A percentile compares a stretch with the other conserved stretches of the same genome.
Conservation (phyloP, 2,113 vertebrate species). For the Podarcis cretensis region DNA sequence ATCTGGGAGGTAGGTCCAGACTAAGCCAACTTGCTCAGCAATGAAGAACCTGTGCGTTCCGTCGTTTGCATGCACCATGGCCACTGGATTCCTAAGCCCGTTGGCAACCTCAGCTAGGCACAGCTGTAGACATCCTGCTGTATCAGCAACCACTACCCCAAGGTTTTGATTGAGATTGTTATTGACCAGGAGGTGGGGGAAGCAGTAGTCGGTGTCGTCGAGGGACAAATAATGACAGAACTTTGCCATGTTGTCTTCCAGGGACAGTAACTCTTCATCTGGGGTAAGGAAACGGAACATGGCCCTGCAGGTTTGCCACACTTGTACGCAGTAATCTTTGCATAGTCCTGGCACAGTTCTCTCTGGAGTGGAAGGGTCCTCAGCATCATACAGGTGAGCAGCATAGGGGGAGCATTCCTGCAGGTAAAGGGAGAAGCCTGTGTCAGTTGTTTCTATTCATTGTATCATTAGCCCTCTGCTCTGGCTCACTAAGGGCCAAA, state of each 20-base stretch:
- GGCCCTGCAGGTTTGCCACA: constrained; percentile 84
- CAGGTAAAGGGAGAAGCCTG: constrained; percentile 29
- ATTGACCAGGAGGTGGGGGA: constrained; percentile 85
- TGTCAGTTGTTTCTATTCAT: neutral
- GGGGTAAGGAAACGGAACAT: constrained; percentile 79
- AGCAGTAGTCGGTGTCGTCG: constrained; percentile 92
- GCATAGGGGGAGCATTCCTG: constrained; percentile 96
- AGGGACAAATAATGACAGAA: constrained; percentile 85
- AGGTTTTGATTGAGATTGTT: constrained; percentile 83
- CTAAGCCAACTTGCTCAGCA: constrained; percentile 93
- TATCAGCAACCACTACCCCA: constrained; percentile 81
- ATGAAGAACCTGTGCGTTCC: constrained; percentile 94
- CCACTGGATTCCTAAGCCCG: constrained; percentile 88
- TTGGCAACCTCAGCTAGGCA: constrained; percentile 92
- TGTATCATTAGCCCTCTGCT: neutral
- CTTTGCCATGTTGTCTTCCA: constrained; percentile 74
- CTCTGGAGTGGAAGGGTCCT: constrained; percentile 87
- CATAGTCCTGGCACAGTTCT: constrained; percentile 91
- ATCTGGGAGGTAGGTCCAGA: constrained; percentile 91
- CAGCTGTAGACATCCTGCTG: constrained; percentile 90
- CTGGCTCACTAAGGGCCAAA: neutral
- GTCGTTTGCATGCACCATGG: constrained; percentile 91
- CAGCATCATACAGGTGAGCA: constrained; percentile 92
- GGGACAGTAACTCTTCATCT: constrained; percentile 68
- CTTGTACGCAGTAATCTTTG: constrained; percentile 84